Evolutionary conservation across 1,140 invertebrate genomes (phyloP).

Genomic region (Drosophila punjabiensis): DNA sequence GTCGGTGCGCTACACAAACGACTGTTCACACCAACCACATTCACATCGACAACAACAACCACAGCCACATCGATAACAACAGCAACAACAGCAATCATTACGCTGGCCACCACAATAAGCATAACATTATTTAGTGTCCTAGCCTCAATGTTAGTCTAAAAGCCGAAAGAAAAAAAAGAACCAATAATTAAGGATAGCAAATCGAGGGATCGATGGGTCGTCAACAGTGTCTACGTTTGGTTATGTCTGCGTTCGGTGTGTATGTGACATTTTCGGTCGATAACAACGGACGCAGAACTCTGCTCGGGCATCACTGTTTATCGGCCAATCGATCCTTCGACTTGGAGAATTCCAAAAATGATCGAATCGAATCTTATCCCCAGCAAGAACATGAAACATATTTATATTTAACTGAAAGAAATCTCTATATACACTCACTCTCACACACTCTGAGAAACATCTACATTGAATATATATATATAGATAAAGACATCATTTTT

Average conservation of each 20-base stretch:
- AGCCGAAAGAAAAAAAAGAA: conserved; percentile 9
- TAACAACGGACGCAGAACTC: neutral
- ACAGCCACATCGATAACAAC: conserved; percentile 71
- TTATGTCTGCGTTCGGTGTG: neutral
- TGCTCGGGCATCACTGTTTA: neutral
- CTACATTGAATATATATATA: conserved; percentile 38
- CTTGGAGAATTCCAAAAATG: neutral
- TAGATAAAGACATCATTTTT: conserved; percentile 63
- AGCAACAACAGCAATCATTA: conserved; percentile 76
- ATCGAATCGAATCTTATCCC: conserved; percentile 44
- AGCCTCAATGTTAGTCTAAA: conserved; percentile 84
- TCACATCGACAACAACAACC: conserved; percentile 70
- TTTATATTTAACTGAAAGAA: conserved; percentile 32
- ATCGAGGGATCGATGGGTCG: conserved; percentile 36
- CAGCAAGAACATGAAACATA: conserved; percentile 53
- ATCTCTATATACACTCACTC: conserved; percentile 50
- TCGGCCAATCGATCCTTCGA: conserved; percentile 11
- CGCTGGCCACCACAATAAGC: conserved; percentile 84
- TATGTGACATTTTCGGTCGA: neutral
- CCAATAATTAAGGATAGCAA: conserved; percentile 19
- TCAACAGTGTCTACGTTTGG: neutral
- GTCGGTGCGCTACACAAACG: conserved; percentile 83
- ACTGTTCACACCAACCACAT: conserved; percentile 74
- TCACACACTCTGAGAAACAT: conserved; percentile 36
- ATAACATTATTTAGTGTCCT: conserved; percentile 84